Conservation (phyloP, 2,888 invertebrate genomes). For the Orchestes rusci region DNA sequence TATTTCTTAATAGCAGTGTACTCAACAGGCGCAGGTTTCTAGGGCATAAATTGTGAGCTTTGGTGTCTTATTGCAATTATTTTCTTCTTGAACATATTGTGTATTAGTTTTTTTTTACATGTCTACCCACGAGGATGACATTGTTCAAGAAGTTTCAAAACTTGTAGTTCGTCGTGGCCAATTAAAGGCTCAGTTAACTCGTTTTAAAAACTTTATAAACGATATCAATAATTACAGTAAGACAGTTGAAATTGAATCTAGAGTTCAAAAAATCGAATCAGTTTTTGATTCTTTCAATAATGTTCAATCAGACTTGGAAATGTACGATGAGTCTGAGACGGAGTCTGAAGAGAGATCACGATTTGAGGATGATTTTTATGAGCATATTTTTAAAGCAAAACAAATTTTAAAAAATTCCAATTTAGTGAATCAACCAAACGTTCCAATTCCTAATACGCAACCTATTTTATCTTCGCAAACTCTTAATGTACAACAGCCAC, state of each 20-base stretch:
- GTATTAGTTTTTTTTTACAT: not conserved
- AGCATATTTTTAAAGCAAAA: not conserved
- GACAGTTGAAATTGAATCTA: not conserved
- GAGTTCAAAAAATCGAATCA: not conserved
- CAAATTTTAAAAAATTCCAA: not conserved
- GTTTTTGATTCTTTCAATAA: not conserved
- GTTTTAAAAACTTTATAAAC: slow-evolving; percentile 1
- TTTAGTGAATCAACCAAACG: not conserved
- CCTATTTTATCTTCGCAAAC: not conserved
- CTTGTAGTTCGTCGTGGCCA: not conserved
- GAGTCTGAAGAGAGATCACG: not conserved
- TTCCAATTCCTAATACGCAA: not conserved
- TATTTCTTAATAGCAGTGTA: no score
- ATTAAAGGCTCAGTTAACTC: not conserved
- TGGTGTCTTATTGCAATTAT: no score
- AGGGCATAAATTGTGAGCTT: no score
- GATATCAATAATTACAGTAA: not conserved
- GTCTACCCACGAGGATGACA: not conserved
- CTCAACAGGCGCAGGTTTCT: no score
- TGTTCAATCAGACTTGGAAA: no score
- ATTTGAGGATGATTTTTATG: slow-evolving; percentile 2
- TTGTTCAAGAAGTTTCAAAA: not conserved
- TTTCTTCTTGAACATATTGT: not conserved
- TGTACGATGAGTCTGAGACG: no score
- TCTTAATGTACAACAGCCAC: not conserved